Conservation (phyloP, 2,888 invertebrate genomes). For the Brachycybe producta region DNA sequence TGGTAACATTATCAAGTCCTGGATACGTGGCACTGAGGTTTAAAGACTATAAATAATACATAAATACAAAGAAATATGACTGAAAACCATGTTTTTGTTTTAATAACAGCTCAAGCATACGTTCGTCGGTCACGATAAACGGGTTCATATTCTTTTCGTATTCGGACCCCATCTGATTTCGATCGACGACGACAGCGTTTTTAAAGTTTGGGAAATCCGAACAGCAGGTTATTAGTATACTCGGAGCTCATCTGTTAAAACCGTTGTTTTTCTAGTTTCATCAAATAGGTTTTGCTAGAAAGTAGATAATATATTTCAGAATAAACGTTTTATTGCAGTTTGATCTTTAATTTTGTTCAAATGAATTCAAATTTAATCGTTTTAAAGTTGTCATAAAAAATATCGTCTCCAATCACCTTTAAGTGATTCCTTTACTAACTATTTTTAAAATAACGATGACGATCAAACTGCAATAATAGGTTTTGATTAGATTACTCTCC, state of each 20-base stretch:
- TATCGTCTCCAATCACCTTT: too few relatives aligned
- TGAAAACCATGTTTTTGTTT: slow-evolving; percentile 10
- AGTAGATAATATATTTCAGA: too few relatives aligned
- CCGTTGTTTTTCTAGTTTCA: too few relatives aligned
- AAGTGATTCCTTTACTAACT: too few relatives aligned
- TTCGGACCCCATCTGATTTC: slow-evolving; percentile 78
- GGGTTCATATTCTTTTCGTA: slow-evolving; percentile 64
- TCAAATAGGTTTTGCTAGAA: too few relatives aligned
- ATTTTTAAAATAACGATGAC: too few relatives aligned
- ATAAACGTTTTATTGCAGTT: too few relatives aligned
- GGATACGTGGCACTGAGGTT: slow-evolving; percentile 68
- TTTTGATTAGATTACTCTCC: too few relatives aligned
- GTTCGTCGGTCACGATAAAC: slow-evolving; percentile 56
- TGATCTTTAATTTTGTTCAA: slow-evolving; percentile 31
- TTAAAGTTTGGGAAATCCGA: slow-evolving; percentile 76
- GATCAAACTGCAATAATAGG: too few relatives aligned
- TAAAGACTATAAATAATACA: neutral
- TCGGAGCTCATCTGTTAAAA: too few relatives aligned
- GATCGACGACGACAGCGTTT: slow-evolving; percentile 58
- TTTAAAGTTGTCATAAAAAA: too few relatives aligned
- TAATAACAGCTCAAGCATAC: slow-evolving; percentile 51
- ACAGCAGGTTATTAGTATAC: slow-evolving; percentile 46
- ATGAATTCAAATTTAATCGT: too few relatives aligned
- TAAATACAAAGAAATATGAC: neutral
- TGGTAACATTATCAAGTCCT: slow-evolving; percentile 64